phyloP scores from a whole-genome alignment of 2,797 vertebrate genomes.

The Poeciliopsis turneri region DNA sequence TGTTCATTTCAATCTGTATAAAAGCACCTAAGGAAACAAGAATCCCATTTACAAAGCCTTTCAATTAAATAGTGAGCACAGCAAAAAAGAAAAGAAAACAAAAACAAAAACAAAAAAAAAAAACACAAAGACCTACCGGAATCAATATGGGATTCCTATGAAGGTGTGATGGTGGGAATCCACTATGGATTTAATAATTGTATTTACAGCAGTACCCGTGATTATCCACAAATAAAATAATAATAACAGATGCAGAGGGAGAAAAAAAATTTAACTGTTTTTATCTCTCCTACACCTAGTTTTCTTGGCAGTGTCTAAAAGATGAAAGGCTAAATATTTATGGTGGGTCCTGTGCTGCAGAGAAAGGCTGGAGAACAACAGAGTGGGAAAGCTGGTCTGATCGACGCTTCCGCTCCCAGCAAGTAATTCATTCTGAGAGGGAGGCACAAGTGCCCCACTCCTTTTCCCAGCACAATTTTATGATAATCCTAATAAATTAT shows the following conservation, averaged over 20 bases:
- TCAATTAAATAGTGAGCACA: constrained; percentile 19
- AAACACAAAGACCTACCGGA: background rate
- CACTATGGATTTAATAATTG: background rate
- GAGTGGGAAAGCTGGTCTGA: constrained; percentile 51
- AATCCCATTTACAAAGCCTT: constrained; percentile 7
- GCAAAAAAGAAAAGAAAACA: background rate
- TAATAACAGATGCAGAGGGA: constrained; percentile 14
- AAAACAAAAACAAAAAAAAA: background rate
- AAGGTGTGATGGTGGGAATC: background rate
- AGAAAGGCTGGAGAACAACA: constrained; percentile 46
- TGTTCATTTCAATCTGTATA: constrained; percentile 32
- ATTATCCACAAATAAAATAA: constrained; percentile 6
- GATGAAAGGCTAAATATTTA: constrained; percentile 70
- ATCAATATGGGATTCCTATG: constrained; percentile 11
- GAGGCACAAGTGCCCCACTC: constrained; percentile 67
- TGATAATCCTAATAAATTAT: constrained; percentile 84
- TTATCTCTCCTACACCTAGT: constrained; percentile 49
- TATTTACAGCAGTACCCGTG: background rate
- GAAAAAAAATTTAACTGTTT: constrained; percentile 40
- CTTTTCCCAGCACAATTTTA: constrained; percentile 71
- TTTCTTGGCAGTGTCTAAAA: constrained; percentile 47
- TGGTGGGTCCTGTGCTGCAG: constrained; percentile 46
- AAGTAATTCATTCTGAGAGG: constrained; percentile 73
- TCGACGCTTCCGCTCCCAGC: constrained; percentile 59
- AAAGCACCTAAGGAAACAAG: constrained; percentile 24